A percentile compares a stretch with the other conserved stretches of the same genome.
phyloP scores from a whole-genome alignment of 2,113 vertebrate genomes.

The Sceloporus undulatus region DNA sequence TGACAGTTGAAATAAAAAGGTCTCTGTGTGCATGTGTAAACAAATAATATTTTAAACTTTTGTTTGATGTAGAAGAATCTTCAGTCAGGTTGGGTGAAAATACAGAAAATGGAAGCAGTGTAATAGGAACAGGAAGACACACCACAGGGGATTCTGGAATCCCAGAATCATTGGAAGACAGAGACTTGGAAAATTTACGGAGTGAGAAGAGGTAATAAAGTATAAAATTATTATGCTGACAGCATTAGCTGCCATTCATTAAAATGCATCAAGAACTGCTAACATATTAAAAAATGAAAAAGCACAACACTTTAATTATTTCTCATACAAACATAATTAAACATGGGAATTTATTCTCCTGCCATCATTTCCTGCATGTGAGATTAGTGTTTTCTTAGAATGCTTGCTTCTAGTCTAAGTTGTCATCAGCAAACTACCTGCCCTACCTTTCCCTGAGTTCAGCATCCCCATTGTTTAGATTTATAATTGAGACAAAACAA shows the following conservation, averaged over 20 bases:
- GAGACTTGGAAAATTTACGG: conserved; percentile 65
- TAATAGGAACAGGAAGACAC: conserved; percentile 63
- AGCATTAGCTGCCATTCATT: conserved; percentile 39
- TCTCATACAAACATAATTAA: conserved; percentile 36
- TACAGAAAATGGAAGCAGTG: conserved; percentile 32
- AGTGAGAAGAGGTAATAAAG: conserved; percentile 71
- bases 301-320: background rate
- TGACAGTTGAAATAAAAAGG: background rate
- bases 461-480: background rate
- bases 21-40: background rate
- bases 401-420: background rate
- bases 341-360: background rate
- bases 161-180: conserved; percentile 71
- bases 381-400: background rate
- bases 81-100: conserved; percentile 17
- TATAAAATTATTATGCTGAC: conserved; percentile 35
- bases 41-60: conserved; percentile 51
- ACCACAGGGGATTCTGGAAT: conserved; percentile 72
- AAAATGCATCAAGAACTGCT: conserved; percentile 39
- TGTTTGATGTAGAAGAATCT: conserved; percentile 56
- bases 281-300: conserved; percentile 28
- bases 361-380: conserved; percentile 4
- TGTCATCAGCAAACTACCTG: conserved; percentile 1
- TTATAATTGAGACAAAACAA: background rate
- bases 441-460: background rate